Percentiles rank a stretch among this genome's conserved stretches.
phyloP scores from a whole-genome alignment of 1,140 invertebrate genomes.

The Venustaconcha ellipsiformis region DNA sequence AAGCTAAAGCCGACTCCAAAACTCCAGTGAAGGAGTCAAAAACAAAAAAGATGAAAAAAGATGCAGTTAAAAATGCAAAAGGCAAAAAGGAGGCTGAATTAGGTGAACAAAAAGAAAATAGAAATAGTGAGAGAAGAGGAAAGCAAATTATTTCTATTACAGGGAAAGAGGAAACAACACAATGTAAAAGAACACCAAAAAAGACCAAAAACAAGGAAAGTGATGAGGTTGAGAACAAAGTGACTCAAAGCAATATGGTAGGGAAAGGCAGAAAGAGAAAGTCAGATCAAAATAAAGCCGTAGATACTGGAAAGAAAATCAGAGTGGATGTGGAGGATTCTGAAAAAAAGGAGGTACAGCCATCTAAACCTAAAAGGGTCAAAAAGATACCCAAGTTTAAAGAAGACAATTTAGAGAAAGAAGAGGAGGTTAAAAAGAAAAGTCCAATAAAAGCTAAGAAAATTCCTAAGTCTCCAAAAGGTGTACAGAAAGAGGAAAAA shows the following conservation, averaged over 20 bases:
- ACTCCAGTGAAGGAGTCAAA: conserved; percentile 22
- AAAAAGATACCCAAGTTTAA: no score
- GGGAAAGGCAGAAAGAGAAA: neutral
- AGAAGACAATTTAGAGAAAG: neutral
- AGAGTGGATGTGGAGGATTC: no score
- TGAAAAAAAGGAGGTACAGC: no score
- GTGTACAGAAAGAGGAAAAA: conserved; percentile 10
- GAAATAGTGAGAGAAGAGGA: neutral
- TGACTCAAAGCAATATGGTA: neutral
- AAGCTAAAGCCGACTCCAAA: neutral
- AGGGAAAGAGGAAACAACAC: conserved; percentile 6
- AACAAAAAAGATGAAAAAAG: conserved; percentile 37
- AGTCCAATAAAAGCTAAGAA: neutral
- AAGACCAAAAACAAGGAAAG: conserved; percentile 10
- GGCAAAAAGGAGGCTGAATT: conserved; percentile 11
- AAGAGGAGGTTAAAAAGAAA: neutral
- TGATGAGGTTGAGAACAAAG: neutral
- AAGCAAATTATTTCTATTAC: conserved; percentile 21
- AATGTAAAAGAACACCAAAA: neutral
- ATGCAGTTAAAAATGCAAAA: conserved; percentile 23
- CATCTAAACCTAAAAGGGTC: no score
- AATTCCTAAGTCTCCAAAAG: conserved; percentile 7
- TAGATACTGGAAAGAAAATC: no score
- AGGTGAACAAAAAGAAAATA: conserved; percentile 1
- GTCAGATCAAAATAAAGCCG: no score